Evolutionary conservation across 1,140 invertebrate genomes (phyloP).

Genomic region (Cydia splendana): DNA sequence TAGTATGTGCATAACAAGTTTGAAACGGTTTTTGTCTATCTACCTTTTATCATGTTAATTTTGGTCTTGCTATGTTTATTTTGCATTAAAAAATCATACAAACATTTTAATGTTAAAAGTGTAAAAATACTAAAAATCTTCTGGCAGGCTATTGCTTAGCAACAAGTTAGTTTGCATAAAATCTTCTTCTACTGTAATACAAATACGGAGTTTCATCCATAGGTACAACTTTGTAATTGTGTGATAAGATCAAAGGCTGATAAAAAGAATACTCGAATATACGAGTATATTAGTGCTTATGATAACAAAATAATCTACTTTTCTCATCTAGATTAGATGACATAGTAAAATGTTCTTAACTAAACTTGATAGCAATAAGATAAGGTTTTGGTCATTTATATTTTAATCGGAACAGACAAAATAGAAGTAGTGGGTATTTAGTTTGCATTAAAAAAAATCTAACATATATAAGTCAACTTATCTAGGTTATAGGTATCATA

Average conservation of each 20-base stretch:
- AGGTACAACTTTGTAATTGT: not conserved
- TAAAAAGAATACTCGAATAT: conserved; percentile 18
- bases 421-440: not conserved
- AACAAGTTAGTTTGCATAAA: not conserved
- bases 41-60: no score
- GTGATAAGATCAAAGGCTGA: conserved; percentile 20
- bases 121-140: not conserved
- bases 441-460: not conserved
- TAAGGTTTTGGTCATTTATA: no score
- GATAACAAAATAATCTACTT: conserved; percentile 10
- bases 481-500: not conserved
- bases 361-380: not conserved
- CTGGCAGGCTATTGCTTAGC: not conserved
- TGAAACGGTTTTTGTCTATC: no score
- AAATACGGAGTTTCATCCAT: not conserved
- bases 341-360: not conserved
- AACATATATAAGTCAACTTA: not conserved
- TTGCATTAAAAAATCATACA: no score
- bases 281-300: not conserved
- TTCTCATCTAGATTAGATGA: not conserved
- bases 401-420: no score
- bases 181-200: not conserved
- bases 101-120: no score
- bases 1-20: not conserved
- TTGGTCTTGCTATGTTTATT: no score